A percentile compares a stretch with the other conserved stretches of the same genome.
Evolutionary conservation across 2,113 vertebrate species (phyloP).

Genomic region (Alces alces): DNA sequence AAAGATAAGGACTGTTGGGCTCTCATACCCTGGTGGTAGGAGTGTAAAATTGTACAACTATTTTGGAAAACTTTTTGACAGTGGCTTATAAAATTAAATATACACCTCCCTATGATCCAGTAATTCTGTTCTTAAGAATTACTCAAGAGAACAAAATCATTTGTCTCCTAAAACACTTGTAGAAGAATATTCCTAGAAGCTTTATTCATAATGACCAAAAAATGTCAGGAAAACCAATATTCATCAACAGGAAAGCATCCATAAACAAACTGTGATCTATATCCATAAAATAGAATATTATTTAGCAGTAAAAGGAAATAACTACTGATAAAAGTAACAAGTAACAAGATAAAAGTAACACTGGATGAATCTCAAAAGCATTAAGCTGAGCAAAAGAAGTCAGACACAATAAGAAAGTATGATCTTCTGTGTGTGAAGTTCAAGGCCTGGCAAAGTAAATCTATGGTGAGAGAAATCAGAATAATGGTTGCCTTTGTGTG

Average conservation of each 20-base stretch:
- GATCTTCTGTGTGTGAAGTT: not conserved
- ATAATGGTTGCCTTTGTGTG: not conserved
- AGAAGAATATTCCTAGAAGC: not conserved
- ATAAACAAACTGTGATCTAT: not conserved
- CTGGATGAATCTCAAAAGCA: not conserved
- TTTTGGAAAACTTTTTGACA: not conserved
- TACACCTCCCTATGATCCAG: not conserved
- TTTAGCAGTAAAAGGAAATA: not conserved
- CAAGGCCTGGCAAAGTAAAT: not conserved
- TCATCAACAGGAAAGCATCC: not conserved
- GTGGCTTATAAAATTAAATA: not conserved
- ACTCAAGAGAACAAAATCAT: not conserved
- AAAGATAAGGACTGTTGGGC: not conserved
- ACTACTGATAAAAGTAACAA: not conserved
- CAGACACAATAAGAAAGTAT: not conserved
- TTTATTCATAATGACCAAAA: not conserved
- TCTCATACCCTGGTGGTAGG: not conserved
- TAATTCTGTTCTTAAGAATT: not conserved
- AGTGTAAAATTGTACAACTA: not conserved
- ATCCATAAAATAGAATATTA: not conserved
- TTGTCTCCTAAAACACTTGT: not conserved
- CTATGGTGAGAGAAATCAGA: not conserved
- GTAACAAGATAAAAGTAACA: not conserved
- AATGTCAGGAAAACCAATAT: not conserved
- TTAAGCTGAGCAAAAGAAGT: not conserved